Conservation (phyloP, 2,888 invertebrate genomes). For the Coronaproctus castanopsis region DNA sequence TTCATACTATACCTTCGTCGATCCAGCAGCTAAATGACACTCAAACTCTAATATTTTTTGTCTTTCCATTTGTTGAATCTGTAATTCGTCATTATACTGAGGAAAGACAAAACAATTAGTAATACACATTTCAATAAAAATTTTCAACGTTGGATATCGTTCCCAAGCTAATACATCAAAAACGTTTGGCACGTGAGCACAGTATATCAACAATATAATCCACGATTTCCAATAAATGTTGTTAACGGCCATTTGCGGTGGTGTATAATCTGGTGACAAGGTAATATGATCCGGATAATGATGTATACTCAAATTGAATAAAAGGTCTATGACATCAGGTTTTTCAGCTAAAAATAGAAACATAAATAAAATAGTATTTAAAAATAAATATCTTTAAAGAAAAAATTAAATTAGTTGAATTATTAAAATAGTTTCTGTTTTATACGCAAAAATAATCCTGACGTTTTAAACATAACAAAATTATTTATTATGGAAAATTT, state of each 20-base stretch:
- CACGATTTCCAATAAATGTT: slow-evolving; percentile 88
- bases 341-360: too few relatives aligned
- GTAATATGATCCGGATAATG: slow-evolving; percentile 81
- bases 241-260: slow-evolving; percentile 78
- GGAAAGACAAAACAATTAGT: slow-evolving; percentile 62
- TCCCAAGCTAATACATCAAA: slow-evolving; percentile 76
- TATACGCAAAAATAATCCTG: too few relatives aligned
- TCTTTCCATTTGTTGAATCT: slow-evolving; percentile 47
- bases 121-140: slow-evolving; percentile 90
- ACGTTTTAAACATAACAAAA: too few relatives aligned
- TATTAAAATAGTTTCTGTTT: too few relatives aligned
- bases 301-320: slow-evolving; percentile 78
- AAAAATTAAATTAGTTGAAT: too few relatives aligned
- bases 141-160: slow-evolving; percentile 71
- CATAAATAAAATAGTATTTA: too few relatives aligned
- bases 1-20: too few relatives aligned
- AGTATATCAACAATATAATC: slow-evolving; percentile 64
- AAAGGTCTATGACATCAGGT: slow-evolving; percentile 64
- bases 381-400: too few relatives aligned
- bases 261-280: slow-evolving; percentile 53
- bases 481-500: too few relatives aligned
- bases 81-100: slow-evolving; percentile 41
- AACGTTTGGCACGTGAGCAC: slow-evolving; percentile 75
- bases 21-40: slow-evolving; percentile 70
- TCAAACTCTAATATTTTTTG: slow-evolving; percentile 73